Evolutionary conservation across 2,797 vertebrate genomes (phyloP).

Genomic region (Dendrocincla fuliginosa): DNA sequence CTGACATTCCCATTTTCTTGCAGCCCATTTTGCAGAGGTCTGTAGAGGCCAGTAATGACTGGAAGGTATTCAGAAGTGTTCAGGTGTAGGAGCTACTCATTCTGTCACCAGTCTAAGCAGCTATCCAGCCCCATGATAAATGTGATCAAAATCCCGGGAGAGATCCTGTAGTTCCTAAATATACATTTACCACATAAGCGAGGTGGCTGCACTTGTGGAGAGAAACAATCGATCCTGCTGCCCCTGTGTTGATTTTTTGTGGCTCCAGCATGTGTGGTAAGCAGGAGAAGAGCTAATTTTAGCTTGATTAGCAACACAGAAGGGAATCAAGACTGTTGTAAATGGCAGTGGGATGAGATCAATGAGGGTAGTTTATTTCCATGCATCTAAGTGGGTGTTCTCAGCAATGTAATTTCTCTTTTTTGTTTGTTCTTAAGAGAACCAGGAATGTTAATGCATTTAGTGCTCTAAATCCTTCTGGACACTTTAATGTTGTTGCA

Average conservation of each 20-base stretch:
- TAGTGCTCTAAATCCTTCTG: neutral
- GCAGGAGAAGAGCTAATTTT: constrained; percentile 11
- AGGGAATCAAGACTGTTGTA: constrained; percentile 22
- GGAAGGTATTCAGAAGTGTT: neutral
- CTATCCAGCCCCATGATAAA: neutral
- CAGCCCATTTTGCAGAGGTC: neutral
- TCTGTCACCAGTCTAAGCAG: neutral
- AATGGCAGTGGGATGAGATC: constrained; percentile 50
- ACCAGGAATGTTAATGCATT: neutral
- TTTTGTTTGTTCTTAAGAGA: constrained; percentile 13
- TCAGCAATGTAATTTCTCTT: neutral
- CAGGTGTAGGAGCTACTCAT: neutral
- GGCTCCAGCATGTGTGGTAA: neutral
- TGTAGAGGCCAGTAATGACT: neutral
- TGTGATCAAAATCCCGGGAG: neutral
- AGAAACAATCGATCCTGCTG: neutral
- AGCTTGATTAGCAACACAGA: constrained; percentile 20
- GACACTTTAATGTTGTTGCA: neutral
- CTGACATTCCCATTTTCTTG: neutral
- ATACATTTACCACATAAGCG: neutral
- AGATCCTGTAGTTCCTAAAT: neutral
- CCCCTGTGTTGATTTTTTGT: neutral
- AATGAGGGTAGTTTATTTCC: constrained; percentile 47
- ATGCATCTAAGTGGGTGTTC: constrained; percentile 45
- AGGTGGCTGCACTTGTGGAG: neutral